Evolutionary conservation across 2,113 vertebrate species (phyloP).

Genomic region (Gopherus evgoodei): DNA sequence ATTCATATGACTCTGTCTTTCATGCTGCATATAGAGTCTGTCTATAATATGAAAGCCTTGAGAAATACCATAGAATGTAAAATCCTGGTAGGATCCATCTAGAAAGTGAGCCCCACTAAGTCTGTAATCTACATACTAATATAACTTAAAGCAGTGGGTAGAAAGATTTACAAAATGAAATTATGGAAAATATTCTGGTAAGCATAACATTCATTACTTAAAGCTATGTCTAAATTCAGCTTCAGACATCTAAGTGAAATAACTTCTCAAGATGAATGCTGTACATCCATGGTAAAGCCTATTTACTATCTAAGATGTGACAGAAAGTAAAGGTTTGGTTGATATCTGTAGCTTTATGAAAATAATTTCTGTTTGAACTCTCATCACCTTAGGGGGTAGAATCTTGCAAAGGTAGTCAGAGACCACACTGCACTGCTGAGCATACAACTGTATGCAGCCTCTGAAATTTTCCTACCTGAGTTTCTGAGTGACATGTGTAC

Average conservation of each 20-base stretch:
- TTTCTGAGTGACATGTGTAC: background rate
- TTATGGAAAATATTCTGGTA: background rate
- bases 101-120: background rate
- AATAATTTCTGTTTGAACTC: background rate
- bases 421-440: background rate
- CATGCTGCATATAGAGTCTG: background rate
- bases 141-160: background rate
- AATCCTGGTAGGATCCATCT: background rate
- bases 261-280: background rate
- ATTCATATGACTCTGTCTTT: background rate
- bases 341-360: background rate
- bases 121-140: background rate
- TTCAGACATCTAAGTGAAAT: background rate
- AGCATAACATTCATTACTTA: background rate
- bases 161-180: background rate
- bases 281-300: background rate
- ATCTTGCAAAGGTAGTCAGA: background rate
- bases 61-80: background rate
- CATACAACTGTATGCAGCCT: background rate
- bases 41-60: background rate
- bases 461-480: background rate
- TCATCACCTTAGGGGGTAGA: background rate
- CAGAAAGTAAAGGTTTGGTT: background rate
- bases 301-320: background rate
- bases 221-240: background rate